Conservation (phyloP, 2,113 vertebrate genomes). For the Stercorarius parasiticus region DNA sequence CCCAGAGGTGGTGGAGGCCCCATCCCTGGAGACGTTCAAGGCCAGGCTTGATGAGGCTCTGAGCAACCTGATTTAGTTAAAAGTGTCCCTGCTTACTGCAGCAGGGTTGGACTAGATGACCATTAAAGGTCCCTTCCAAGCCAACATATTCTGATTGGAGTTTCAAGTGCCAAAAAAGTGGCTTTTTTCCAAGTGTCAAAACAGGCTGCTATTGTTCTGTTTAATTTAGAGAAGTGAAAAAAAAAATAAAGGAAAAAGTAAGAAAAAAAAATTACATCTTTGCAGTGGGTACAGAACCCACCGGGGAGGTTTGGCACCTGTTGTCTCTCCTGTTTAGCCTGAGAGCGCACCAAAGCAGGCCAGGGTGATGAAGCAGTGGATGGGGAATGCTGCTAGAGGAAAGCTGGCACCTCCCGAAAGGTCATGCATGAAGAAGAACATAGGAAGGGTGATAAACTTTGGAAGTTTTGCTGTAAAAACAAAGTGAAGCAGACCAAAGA, state of each 20-base stretch:
- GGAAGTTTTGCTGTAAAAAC: not conserved
- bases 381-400: not conserved
- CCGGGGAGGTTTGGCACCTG: accelerated
- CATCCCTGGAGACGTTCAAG: no score
- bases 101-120: no score
- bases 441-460: not conserved
- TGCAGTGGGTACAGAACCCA: not conserved
- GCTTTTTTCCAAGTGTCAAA: not conserved
- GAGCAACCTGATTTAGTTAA: no score
- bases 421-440: not conserved
- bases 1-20: no score
- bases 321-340: not conserved
- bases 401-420: not conserved
- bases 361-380: not conserved
- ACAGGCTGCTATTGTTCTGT: not conserved
- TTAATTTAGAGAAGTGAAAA: not conserved
- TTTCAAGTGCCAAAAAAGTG: not conserved
- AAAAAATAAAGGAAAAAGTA: not conserved
- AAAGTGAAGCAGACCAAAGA: not conserved
- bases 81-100: no score
- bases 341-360: not conserved
- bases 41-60: no score
- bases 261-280: not conserved
- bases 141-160: not conserved
- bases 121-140: no score